Conservation (phyloP, 2,888 invertebrate genomes). For the Clusia tigrina region DNA sequence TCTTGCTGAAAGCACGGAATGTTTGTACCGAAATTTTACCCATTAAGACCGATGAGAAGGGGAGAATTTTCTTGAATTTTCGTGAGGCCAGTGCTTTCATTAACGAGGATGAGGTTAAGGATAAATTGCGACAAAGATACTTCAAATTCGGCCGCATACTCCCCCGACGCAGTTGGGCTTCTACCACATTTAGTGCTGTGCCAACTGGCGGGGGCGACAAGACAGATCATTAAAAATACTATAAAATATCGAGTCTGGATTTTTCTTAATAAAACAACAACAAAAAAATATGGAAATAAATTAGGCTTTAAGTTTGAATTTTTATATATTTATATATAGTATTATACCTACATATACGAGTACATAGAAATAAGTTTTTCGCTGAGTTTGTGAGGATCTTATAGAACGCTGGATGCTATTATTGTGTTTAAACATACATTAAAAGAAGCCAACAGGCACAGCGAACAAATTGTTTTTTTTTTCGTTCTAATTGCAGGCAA, state of each 20-base stretch:
- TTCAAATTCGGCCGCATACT: constrained; percentile 61
- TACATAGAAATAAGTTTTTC: not conserved
- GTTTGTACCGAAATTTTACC: constrained; percentile 64
- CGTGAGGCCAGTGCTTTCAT: constrained; percentile 63
- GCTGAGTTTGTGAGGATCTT: too few species aligned
- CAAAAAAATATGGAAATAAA: too few species aligned
- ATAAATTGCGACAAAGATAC: constrained; percentile 60
- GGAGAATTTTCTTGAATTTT: constrained; percentile 62
- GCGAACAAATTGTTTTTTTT: too few species aligned
- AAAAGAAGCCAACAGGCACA: too few species aligned
- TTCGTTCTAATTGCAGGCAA: too few species aligned
- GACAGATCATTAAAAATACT: constrained; percentile 46
- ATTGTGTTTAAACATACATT: too few species aligned
- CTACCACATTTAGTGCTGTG: constrained; percentile 55
- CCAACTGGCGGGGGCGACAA: constrained; percentile 46
- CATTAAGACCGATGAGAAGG: constrained; percentile 64
- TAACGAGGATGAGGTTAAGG: constrained; percentile 64
- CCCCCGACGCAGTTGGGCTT: constrained; percentile 60
- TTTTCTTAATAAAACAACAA: too few species aligned
- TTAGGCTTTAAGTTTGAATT: too few species aligned
- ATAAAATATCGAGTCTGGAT: too few species aligned
- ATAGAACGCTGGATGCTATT: too few species aligned
- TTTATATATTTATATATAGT: not conserved
- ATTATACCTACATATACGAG: not conserved
- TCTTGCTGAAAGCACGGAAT: constrained; percentile 59